phyloP scores from a whole-genome alignment of 1,140 invertebrate genomes.

The Mactra quadrangularis region DNA sequence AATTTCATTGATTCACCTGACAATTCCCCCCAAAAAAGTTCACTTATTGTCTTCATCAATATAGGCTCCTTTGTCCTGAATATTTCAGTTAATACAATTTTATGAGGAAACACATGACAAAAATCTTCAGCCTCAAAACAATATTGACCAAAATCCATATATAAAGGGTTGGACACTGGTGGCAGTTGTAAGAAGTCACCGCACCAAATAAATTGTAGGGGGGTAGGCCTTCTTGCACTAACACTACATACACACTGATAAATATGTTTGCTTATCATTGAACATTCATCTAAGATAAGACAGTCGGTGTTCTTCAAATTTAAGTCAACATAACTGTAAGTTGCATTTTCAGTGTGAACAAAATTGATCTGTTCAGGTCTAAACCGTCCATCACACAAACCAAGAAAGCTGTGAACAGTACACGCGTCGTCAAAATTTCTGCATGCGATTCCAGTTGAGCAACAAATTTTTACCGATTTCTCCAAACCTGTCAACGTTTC shows the following conservation, averaged over 20 bases:
- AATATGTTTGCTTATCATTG: conserved; percentile 31
- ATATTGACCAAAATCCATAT: conserved; percentile 17
- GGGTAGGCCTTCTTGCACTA: background rate
- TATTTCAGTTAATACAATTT: conserved; percentile 1
- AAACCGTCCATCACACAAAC: background rate
- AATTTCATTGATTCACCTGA: conserved; percentile 9
- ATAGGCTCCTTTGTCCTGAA: background rate
- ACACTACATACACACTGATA: background rate
- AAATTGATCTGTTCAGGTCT: background rate
- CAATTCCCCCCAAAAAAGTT: conserved; percentile 12
- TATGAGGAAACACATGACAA: conserved; percentile 20
- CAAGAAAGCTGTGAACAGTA: conserved; percentile 11
- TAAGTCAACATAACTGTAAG: background rate
- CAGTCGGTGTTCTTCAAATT: background rate
- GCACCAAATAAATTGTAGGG: background rate
- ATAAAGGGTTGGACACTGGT: conserved; percentile 32
- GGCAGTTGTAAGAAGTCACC: conserved; percentile 40
- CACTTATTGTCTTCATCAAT: background rate
- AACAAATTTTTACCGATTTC: conserved; percentile 7
- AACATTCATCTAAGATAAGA: conserved; percentile 42
- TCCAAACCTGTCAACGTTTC: background rate
- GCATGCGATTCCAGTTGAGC: conserved; percentile 12
- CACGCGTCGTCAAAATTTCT: background rate
- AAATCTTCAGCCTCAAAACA: conserved; percentile 19
- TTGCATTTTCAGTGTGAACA: background rate